These are phyloP conservation scores for Sylvilagus bachmani DNA, from an alignment of 2,113 vertebrate genomes.

Conservation along the genomic window DNA sequence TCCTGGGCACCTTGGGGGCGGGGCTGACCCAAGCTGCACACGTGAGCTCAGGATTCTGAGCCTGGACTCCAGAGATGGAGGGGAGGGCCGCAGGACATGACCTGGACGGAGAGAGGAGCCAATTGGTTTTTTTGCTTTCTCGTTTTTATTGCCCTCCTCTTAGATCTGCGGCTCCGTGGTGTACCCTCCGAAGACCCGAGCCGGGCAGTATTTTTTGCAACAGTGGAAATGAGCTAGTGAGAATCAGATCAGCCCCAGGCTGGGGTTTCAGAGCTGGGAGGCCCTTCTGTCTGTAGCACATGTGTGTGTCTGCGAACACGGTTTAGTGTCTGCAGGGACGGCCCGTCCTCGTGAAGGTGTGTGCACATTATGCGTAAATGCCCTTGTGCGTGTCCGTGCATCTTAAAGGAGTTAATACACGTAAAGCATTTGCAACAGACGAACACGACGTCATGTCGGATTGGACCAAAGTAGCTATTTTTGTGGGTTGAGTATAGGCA, in stretches of 20 bases:
- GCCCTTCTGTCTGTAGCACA: conserved; percentile 3
- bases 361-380: accelerated
- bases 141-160: conserved; percentile 77
- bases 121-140: conserved; percentile 79
- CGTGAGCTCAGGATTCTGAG: background rate
- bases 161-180: conserved; percentile 71
- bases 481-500: conserved; percentile 24
- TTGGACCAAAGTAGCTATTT: conserved; percentile 53
- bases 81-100: conserved; percentile 21
- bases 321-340: background rate
- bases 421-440: background rate
- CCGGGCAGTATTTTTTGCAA: conserved; percentile 74
- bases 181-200: conserved; percentile 75
- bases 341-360: background rate
- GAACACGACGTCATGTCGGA: background rate
- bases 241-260: conserved; percentile 51
- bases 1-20: background rate
- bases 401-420: conserved; percentile 20
- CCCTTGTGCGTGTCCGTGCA: background rate
- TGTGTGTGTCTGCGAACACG: background rate
- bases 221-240: conserved; percentile 57
- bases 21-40: background rate
- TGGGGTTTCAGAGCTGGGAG: conserved; percentile 26
- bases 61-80: conserved; percentile 1
- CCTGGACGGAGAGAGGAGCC: conserved; percentile 41